Conservation (phyloP, 2,113 vertebrate genomes). For the Brachyistius frenatus region DNA sequence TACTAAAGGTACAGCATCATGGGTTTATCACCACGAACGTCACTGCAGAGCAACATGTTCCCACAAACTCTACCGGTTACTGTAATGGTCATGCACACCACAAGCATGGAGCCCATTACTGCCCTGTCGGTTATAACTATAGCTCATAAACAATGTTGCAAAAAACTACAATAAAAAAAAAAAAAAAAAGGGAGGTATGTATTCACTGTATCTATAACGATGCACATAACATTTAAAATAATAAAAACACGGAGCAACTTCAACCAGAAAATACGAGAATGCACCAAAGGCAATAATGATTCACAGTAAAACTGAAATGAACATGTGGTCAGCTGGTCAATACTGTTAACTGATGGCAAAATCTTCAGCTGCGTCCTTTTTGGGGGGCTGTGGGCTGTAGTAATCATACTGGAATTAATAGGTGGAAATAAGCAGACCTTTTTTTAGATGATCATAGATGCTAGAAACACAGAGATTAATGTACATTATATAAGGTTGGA, state of each 20-base stretch:
- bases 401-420: constrained; percentile 8
- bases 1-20: too few species aligned
- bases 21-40: too few species aligned
- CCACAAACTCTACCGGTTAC: too few species aligned
- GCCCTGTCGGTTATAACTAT: too few species aligned
- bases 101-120: too few species aligned
- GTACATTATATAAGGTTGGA: neutral
- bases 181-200: too few species aligned
- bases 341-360: constrained; percentile 26
- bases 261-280: neutral
- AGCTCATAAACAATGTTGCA: too few species aligned
- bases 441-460: too few species aligned
- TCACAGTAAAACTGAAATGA: neutral
- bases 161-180: too few species aligned
- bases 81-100: too few species aligned
- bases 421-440: neutral
- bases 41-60: too few species aligned
- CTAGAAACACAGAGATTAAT: constrained; percentile 1
- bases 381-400: neutral
- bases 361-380: constrained; percentile 10
- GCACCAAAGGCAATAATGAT: neutral
- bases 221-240: neutral
- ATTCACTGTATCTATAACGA: neutral
- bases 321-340: constrained; percentile 1
- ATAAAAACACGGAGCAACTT: neutral